Evolutionary conservation across 2,797 vertebrate species (phyloP), one percentile per base, ranked within the genome.

Genomic region (Anas capensis): DNA sequence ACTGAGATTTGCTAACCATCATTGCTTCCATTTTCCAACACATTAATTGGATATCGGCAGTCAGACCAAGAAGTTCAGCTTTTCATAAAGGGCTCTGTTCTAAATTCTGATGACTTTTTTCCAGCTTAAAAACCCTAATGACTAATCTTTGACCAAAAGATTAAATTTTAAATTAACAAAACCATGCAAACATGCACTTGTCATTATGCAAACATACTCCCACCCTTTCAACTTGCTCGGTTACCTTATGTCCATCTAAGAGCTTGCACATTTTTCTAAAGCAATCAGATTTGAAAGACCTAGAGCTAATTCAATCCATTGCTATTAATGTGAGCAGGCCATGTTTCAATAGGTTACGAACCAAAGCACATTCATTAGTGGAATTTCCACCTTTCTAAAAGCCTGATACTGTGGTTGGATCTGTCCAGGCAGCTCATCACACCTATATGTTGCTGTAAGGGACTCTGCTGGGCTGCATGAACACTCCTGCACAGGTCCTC

Each of bases 31-130:
- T 87, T 95, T 92, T 76, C 54, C 58, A 93, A 70, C 31, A 61
- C 24, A 62, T 72, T 88, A 88, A 61, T 76, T 84, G 14, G 38
- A 83, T 79, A 65, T 4, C 82, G 27, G 29, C 82, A 84, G 80
- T 33, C 54, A 86, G 80, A 94, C 53, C 29, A 82, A 90, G 61
- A 64, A 91, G 83, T 75, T 71, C 82, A 87, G 26, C 20, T 86
- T 88, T 62, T 82, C 70, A 44, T 82, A 61, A 91, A 72, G 24
- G 23, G 6, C 44, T 64, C 36, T 16, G 24, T 27, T 86, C 54
- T 75, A 54, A 73, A 80, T 38, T 49, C 20, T 42, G 18, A 14
- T 23, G 15, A 26, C 15, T 53, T 58, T 86, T 82, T 82, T 62
- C 40, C n/a, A 66, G 60, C n/a, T 85, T 61, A 76, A 93, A 83